A percentile compares a stretch with the other conserved stretches of the same genome.
These are phyloP conservation scores for Siphamia tubifer DNA, from an alignment of 2,113 vertebrate genomes.

Conservation along the genomic window DNA sequence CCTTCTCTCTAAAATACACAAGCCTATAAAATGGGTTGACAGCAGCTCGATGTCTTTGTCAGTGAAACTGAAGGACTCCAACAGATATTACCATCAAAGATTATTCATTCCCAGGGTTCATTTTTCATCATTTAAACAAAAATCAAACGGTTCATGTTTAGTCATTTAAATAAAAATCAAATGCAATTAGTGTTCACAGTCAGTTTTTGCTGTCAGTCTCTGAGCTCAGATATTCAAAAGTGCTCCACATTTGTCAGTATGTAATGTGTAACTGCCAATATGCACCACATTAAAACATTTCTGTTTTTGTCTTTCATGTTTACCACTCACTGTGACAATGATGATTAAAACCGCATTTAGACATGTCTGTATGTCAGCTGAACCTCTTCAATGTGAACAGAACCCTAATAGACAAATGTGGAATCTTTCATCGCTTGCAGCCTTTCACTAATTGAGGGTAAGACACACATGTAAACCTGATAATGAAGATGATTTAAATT, in stretches of 20 bases:
- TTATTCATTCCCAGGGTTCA: background rate
- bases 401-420: too few species aligned
- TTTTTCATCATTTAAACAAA: constrained; percentile 5
- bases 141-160: background rate
- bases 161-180: constrained; percentile 1
- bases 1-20: background rate
- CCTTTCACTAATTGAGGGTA: too few species aligned
- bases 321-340: background rate
- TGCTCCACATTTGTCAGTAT: background rate
- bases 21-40: background rate
- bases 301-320: constrained; percentile 8
- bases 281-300: background rate
- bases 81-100: background rate
- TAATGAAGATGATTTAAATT: too few species aligned
- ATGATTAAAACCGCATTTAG: background rate
- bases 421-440: too few species aligned
- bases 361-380: background rate
- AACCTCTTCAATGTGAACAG: too few species aligned
- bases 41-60: background rate
- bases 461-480: too few species aligned
- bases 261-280: background rate
- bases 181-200: too few species aligned
- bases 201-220: background rate
- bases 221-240: background rate
- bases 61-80: background rate